Percentiles rank a stretch among this genome's conserved stretches.
Evolutionary conservation across 2,113 vertebrate species (phyloP).

Genomic region (Mustela lutreola): DNA sequence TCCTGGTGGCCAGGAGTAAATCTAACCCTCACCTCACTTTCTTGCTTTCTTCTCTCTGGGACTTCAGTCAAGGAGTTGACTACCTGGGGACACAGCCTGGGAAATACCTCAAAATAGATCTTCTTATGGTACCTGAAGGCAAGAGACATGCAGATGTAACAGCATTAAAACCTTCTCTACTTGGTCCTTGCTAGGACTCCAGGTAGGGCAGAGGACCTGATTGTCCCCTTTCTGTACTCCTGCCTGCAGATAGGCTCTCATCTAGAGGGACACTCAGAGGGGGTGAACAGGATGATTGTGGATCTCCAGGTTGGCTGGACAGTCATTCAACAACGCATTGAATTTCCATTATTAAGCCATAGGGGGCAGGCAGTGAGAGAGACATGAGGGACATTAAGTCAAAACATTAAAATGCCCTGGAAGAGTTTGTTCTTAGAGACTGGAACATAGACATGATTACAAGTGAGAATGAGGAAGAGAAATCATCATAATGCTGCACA

Average conservation of each 20-base stretch:
- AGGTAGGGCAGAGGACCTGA: not conserved
- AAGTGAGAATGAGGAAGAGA: too few species aligned
- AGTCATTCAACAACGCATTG: not conserved
- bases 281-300: not conserved
- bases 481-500: not conserved
- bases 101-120: not conserved
- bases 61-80: constrained; percentile 48
- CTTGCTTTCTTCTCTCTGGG: constrained; percentile 54
- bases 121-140: not conserved
- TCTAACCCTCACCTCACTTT: not conserved
- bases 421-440: not conserved
- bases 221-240: not conserved
- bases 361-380: not conserved
- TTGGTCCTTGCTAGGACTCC: not conserved
- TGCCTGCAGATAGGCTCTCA: not conserved
- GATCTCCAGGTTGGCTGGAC: not conserved
- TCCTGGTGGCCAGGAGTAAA: constrained; percentile 77
- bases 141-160: not conserved
- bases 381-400: not conserved
- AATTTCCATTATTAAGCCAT: not conserved
- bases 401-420: not conserved
- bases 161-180: not conserved
- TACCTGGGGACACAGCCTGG: not conserved
- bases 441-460: not conserved
- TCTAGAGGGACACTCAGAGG: not conserved